A percentile compares a stretch with the other conserved stretches of the same genome.
Evolutionary conservation across 2,888 invertebrate species (phyloP).

Genomic region (Euzetes globulus): DNA sequence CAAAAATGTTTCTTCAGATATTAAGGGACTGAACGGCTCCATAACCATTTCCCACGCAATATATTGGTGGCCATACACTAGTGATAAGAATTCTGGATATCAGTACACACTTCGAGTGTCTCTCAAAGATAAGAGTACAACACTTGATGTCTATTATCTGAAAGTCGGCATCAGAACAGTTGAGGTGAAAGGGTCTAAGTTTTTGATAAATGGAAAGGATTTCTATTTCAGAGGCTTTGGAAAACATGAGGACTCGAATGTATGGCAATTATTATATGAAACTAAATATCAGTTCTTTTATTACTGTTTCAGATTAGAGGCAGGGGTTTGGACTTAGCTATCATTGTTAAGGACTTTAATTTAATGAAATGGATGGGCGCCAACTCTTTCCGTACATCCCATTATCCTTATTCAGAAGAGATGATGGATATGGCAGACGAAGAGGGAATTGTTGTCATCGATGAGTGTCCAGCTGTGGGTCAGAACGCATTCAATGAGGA

Average conservation of each 20-base stretch:
- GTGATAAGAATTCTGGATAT: constrained; percentile 68
- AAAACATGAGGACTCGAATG: constrained; percentile 89
- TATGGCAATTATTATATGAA: constrained; percentile 49
- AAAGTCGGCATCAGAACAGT: constrained; percentile 79
- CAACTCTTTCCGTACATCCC: constrained; percentile 89
- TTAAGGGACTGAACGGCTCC: background rate
- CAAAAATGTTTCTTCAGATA: background rate
- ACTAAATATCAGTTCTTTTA: constrained; percentile 23
- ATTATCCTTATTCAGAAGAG: constrained; percentile 97
- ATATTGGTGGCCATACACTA: constrained; percentile 89
- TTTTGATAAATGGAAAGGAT: constrained; percentile 73
- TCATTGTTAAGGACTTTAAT: constrained; percentile 82
- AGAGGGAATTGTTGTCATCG: constrained; percentile 86
- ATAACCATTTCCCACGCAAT: constrained; percentile 54
- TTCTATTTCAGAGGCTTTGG: constrained; percentile 89
- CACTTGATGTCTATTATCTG: constrained; percentile 67
- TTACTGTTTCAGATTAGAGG: constrained; percentile 68
- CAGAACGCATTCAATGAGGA: constrained; percentile 58
- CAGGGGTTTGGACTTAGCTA: constrained; percentile 79
- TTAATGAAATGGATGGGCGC: constrained; percentile 90
- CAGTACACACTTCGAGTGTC: constrained; percentile 71
- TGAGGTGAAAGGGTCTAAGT: constrained; percentile 38
- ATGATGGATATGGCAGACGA: constrained; percentile 81
- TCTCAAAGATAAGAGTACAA: constrained; percentile 2
- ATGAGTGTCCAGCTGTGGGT: constrained; percentile 90